Evolutionary conservation across 2,888 invertebrate genomes (phyloP).

Genomic region (Drosophila leonis): DNA sequence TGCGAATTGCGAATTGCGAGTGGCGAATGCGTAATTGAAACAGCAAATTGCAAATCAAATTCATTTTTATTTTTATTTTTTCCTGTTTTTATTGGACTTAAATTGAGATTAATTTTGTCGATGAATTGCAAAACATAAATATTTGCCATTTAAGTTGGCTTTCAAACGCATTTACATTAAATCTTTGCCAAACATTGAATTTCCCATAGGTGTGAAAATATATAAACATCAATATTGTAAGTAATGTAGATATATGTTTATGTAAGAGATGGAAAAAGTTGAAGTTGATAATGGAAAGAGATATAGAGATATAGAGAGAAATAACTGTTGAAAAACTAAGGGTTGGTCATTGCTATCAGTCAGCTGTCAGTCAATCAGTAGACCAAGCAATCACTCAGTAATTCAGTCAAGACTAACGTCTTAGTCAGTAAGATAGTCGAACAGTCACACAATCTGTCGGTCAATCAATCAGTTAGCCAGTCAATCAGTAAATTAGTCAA

Average conservation of each 20-base stretch:
- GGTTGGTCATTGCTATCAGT: no score
- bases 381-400: background rate
- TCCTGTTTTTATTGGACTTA: background rate
- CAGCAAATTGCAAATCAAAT: constrained; percentile 16
- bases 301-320: no score
- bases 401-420: background rate
- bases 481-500: no score
- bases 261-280: background rate
- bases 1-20: background rate
- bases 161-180: background rate
- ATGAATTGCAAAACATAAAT: background rate
- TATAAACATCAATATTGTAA: background rate
- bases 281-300: background rate
- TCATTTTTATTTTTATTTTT: background rate
- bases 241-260: background rate
- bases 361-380: background rate
- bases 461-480: background rate
- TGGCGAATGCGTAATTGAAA: constrained; percentile 31
- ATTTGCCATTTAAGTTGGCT: background rate
- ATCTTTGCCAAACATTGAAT: no score
- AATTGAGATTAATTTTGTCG: constrained; percentile 7
- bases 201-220: background rate
- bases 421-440: background rate
- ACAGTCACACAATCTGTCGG: background rate
- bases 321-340: background rate